phyloP scores from a whole-genome alignment of 2,113 vertebrate genomes.

The Trinectes maculatus region DNA sequence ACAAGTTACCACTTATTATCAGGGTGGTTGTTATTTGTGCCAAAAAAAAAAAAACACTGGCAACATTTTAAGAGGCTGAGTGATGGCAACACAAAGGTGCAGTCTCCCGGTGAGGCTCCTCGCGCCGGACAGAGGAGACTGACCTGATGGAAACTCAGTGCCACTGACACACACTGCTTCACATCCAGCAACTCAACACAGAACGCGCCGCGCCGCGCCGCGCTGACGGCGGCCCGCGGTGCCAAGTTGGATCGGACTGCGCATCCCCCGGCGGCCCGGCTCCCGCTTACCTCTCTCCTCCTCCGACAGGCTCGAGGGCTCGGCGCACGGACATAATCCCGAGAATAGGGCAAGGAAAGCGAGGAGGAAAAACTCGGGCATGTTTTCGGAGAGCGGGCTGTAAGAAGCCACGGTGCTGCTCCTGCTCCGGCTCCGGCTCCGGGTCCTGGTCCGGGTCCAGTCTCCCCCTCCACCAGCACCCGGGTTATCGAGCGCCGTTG shows the following conservation, averaged over 20 bases:
- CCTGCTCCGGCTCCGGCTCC: constrained; percentile 60
- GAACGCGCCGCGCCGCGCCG: too few relatives aligned
- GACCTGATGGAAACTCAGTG: too few relatives aligned
- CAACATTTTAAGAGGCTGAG: constrained; percentile 14
- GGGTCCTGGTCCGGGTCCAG: constrained; percentile 66
- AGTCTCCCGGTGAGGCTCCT: constrained; percentile 25
- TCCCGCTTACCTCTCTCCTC: constrained; percentile 86
- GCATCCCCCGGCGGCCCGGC: constrained; percentile 53
- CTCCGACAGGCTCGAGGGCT: constrained; percentile 80
- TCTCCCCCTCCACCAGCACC: constrained; percentile 60
- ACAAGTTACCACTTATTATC: too few relatives aligned
- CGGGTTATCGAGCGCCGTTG: constrained; percentile 76
- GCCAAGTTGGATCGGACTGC: constrained; percentile 74
- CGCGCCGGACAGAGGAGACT: too few relatives aligned
- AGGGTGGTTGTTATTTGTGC: too few relatives aligned
- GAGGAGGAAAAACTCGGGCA: constrained; percentile 89
- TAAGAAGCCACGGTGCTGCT: constrained; percentile 76
- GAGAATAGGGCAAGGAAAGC: constrained; percentile 85
- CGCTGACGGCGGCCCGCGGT: constrained; percentile 21
- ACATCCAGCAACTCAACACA: constrained; percentile 9
- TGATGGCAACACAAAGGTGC: background rate
- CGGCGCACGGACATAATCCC: constrained; percentile 90
- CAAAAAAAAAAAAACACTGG: too few relatives aligned
- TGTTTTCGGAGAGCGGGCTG: constrained; percentile 83
- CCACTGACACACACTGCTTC: too few relatives aligned